Conservation (phyloP, 2,113 vertebrate genomes). For the Chaenogobius annularis region DNA sequence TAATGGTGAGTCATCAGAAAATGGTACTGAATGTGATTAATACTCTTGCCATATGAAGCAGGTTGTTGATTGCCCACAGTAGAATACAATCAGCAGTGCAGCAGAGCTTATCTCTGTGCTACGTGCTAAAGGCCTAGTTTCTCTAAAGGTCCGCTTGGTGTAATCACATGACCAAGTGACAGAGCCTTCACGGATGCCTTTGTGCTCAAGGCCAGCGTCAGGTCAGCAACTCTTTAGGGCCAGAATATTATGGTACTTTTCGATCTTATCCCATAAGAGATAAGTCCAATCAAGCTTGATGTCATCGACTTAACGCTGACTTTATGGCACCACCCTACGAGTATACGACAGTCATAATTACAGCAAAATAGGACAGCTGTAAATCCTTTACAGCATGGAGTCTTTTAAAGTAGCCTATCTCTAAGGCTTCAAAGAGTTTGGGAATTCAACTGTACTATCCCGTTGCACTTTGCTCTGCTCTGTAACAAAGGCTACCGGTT, state of each 20-base stretch:
- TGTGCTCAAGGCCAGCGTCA: slow-evolving; percentile 37
- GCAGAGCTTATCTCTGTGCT: slow-evolving; percentile 43
- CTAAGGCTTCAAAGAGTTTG: slow-evolving; percentile 54
- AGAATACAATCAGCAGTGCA: slow-evolving; percentile 1
- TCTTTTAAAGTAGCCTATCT: slow-evolving; percentile 41
- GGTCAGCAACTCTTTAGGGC: slow-evolving; percentile 33
- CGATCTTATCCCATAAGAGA: slow-evolving; percentile 29
- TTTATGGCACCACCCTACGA: slow-evolving; percentile 6
- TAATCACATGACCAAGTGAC: slow-evolving; percentile 52
- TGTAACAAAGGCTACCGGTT: slow-evolving; percentile 45
- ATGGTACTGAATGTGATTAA: not conserved
- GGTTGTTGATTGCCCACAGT: not conserved
- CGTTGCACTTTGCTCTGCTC: slow-evolving; percentile 60
- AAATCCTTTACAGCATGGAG: slow-evolving; percentile 45
- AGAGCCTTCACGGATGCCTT: slow-evolving; percentile 40
- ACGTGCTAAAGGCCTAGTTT: slow-evolving; percentile 43
- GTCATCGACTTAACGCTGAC: slow-evolving; percentile 34
- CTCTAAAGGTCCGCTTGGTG: slow-evolving; percentile 14
- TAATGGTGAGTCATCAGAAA: too few species aligned
- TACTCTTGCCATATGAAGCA: not conserved
- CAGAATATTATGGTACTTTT: slow-evolving; percentile 1
- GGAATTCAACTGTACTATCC: slow-evolving; percentile 38
- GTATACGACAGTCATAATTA: slow-evolving; percentile 1
- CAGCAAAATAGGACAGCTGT: slow-evolving; percentile 39
- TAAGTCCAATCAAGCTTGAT: slow-evolving; percentile 3